Conservation (phyloP, 1,140 invertebrate genomes). For the Holcopasites calliopsidis region DNA sequence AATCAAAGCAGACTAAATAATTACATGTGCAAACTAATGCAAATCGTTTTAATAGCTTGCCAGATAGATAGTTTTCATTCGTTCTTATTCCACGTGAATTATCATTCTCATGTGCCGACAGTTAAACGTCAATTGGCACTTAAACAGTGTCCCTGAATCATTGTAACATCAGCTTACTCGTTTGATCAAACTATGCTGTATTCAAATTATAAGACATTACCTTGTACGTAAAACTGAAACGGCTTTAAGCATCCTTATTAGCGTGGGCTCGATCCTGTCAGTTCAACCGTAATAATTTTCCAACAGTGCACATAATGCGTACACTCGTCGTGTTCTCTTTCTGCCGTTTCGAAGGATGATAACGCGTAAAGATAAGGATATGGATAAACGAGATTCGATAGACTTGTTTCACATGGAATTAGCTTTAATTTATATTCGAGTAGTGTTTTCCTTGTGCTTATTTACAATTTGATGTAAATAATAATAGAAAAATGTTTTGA, state of each 20-base stretch:
- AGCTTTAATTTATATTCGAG: no score
- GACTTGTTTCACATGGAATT: no score
- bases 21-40: neutral
- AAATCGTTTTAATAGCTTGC: neutral
- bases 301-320: no score
- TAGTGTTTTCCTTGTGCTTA: no score
- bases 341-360: neutral
- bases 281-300: neutral
- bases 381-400: neutral
- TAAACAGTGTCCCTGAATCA: neutral
- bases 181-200: neutral
- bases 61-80: neutral
- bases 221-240: neutral
- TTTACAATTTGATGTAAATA: no score
- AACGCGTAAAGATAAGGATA: neutral
- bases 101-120: neutral
- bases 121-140: slow-evolving; percentile 17
- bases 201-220: slow-evolving; percentile 1
- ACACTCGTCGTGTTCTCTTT: neutral
- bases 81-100: neutral
- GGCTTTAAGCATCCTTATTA: neutral
- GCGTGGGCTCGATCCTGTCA: neutral
- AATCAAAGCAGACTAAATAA: no score
- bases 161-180: neutral
- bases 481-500: no score